Percentiles rank a stretch among this genome's conserved stretches.
Evolutionary conservation across 35 echinoderm and acorn worm species (phyloP).

Genomic region (Nesometra sesokonis): DNA sequence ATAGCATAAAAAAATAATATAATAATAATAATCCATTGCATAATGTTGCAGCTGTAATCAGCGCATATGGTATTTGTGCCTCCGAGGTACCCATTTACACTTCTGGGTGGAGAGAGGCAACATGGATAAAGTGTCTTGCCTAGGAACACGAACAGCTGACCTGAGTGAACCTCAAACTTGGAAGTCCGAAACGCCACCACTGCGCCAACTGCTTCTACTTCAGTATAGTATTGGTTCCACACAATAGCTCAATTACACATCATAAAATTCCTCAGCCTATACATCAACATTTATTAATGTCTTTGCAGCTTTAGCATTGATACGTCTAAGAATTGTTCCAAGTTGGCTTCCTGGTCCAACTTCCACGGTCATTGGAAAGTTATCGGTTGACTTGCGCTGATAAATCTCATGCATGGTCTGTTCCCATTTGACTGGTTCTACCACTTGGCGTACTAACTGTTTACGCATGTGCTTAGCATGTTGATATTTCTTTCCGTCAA

Average conservation of each 20-base stretch:
- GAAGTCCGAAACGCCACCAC: too few species aligned
- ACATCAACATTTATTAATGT: conserved; percentile 36
- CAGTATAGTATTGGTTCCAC: background rate
- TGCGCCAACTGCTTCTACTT: too few species aligned
- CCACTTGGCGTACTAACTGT: conserved; percentile 43
- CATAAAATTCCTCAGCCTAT: background rate
- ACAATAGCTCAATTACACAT: background rate
- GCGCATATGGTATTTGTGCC: too few species aligned
- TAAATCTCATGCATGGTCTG: conserved; percentile 89
- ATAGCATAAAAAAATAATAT: too few species aligned
- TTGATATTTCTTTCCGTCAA: conserved; percentile 49
- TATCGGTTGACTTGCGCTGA: conserved; percentile 27
- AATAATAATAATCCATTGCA: too few species aligned
- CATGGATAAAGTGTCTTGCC: too few species aligned
- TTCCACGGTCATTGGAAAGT: conserved; percentile 71
- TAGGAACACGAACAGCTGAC: too few species aligned
- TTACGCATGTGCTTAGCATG: conserved; percentile 40
- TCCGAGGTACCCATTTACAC: too few species aligned
- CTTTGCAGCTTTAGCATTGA: conserved; percentile 57
- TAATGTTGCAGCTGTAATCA: too few species aligned
- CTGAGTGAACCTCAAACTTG: too few species aligned
- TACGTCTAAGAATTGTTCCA: conserved; percentile 45
- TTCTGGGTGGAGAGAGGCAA: too few species aligned
- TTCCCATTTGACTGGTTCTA: conserved; percentile 78
- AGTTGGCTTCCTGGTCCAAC: conserved; percentile 86